Evolutionary conservation across 2,797 vertebrate species (phyloP).

Genomic region (Dermochelys coriacea): DNA sequence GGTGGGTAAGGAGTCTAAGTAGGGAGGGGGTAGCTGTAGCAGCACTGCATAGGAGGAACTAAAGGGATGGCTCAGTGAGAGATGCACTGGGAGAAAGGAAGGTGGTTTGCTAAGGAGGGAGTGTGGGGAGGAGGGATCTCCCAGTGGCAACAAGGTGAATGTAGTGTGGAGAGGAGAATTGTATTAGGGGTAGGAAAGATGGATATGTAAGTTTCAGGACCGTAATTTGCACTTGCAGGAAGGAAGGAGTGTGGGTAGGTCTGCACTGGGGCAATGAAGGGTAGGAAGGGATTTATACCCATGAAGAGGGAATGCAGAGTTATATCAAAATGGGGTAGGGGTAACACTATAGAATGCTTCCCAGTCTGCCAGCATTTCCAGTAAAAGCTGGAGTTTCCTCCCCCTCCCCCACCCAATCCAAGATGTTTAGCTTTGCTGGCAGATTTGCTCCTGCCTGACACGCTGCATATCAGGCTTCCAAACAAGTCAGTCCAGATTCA

Average conservation of each 20-base stretch:
- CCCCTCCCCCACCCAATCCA: neutral
- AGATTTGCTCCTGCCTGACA: constrained; percentile 11
- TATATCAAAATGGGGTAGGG: constrained; percentile 4
- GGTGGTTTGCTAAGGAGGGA: constrained; percentile 1
- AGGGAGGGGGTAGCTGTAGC: constrained; percentile 1
- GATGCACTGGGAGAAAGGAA: neutral
- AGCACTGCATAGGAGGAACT: neutral
- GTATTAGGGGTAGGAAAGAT: neutral
- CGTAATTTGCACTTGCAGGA: neutral
- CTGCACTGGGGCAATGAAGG: neutral
- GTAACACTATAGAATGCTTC: neutral
- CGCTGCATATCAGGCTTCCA: neutral
- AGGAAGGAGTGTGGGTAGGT: neutral
- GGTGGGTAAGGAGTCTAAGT: neutral
- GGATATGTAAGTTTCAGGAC: neutral
- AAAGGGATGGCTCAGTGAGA: neutral
- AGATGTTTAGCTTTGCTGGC: constrained; percentile 19
- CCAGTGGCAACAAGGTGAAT: neutral
- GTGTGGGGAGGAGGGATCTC: neutral
- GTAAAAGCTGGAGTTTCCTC: constrained; percentile 41
- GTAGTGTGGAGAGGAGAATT: neutral
- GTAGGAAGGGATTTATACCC: neutral
- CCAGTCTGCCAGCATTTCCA: neutral
- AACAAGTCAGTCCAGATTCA: constrained; percentile 28
- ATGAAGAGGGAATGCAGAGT: constrained; percentile 8